phyloP scores from a whole-genome alignment of 2,113 vertebrate species.

The Microcebus tavaratra region DNA sequence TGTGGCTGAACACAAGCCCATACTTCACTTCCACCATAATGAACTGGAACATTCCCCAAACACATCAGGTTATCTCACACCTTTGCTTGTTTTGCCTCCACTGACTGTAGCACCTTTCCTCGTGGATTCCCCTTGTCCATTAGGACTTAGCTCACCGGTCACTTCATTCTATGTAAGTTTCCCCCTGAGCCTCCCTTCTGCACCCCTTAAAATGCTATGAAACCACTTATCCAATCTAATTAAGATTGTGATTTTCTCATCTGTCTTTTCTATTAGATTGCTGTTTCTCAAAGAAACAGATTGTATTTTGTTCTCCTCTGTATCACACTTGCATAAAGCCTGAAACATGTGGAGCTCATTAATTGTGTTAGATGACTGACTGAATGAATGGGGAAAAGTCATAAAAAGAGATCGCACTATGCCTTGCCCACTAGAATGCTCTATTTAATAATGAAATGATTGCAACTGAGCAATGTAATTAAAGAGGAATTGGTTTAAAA shows the following conservation, averaged over 20 bases:
- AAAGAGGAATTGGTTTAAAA: background rate
- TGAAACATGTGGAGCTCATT: background rate
- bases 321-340: background rate
- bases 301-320: background rate
- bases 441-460: background rate
- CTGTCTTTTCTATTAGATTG: slow-evolving; percentile 5
- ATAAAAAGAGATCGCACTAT: background rate
- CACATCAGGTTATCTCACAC: background rate
- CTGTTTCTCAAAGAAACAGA: background rate
- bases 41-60: background rate
- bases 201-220: background rate
- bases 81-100: background rate
- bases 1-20: background rate
- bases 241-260: background rate
- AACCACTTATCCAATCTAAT: background rate
- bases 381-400: background rate
- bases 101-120: background rate
- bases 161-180: background rate
- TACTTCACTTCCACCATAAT: background rate
- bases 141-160: background rate
- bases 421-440: background rate
- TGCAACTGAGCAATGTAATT: background rate
- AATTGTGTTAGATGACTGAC: background rate
- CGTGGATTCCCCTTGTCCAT: rapidly evolving
- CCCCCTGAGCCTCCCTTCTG: background rate